A percentile compares a stretch with the other conserved stretches of the same genome.
Conservation (phyloP, 1,140 invertebrate species). For the Panulirus ornatus region DNA sequence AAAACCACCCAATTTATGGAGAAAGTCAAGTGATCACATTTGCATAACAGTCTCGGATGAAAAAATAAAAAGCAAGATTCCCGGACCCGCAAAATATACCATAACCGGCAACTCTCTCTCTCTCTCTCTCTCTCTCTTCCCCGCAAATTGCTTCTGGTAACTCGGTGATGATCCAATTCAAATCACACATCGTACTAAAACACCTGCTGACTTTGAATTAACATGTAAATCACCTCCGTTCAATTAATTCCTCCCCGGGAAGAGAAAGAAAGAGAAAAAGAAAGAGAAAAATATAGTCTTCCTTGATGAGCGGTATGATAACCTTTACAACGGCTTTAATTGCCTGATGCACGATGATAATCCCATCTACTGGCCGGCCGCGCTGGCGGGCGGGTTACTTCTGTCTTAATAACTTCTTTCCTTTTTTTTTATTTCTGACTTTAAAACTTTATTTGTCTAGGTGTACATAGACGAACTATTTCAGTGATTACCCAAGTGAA, state of each 20-base stretch:
- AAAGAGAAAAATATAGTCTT: no score
- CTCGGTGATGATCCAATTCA: slow-evolving; percentile 2
- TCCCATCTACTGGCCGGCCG: no score
- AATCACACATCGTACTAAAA: slow-evolving; percentile 18
- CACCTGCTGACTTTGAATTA: slow-evolving; percentile 34
- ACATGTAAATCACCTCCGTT: slow-evolving; percentile 17
- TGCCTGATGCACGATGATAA: background rate
- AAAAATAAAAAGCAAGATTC: background rate
- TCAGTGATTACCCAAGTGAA: no score
- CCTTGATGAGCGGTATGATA: background rate
- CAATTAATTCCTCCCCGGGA: slow-evolving; percentile 4
- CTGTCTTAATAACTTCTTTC: no score
- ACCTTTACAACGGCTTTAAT: background rate
- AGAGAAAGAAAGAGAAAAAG: no score
- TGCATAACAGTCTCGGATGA: background rate
- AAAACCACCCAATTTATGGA: background rate
- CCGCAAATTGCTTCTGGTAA: background rate
- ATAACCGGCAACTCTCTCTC: background rate
- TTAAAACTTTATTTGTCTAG: no score
- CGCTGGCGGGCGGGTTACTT: no score
- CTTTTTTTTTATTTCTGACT: no score
- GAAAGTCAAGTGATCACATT: background rate
- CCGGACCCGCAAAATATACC: background rate
- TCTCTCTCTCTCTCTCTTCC: background rate
- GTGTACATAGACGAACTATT: no score